Conservation (phyloP, 2,888 invertebrate genomes). For the Euplexia lucipara region DNA sequence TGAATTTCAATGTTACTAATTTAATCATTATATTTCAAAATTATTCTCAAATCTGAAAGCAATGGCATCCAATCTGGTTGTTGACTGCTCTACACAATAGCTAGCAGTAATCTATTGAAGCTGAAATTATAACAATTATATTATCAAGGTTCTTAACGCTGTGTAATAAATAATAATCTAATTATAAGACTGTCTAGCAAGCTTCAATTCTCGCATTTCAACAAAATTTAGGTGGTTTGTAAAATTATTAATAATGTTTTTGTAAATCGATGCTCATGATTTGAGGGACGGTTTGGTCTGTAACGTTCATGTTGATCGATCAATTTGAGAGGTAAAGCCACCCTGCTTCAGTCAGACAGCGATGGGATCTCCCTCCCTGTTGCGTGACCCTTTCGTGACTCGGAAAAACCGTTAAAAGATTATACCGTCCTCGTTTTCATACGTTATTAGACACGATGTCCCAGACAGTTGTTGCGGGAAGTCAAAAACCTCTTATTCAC, state of each 20-base stretch:
- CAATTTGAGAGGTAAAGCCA: slow-evolving; percentile 15
- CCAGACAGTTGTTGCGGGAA: too few relatives aligned
- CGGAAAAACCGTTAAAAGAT: slow-evolving; percentile 6
- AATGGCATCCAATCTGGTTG: slow-evolving; percentile 4
- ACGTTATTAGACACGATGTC: neutral
- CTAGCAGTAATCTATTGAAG: neutral
- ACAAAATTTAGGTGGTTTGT: neutral
- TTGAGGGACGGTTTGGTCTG: neutral
- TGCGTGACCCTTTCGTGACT: slow-evolving; percentile 11
- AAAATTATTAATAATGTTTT: neutral
- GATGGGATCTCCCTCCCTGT: slow-evolving; percentile 2
- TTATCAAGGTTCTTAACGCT: neutral
- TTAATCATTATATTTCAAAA: slow-evolving; percentile 15
- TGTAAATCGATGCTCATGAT: neutral
- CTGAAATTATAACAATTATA: neutral
- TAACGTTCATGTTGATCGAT: slow-evolving; percentile 1
- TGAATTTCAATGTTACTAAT: slow-evolving; percentile 33
- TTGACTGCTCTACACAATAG: neutral
- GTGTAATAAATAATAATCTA: neutral
- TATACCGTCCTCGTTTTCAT: neutral
- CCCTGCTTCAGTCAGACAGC: neutral
- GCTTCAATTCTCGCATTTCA: neutral
- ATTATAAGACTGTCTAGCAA: neutral
- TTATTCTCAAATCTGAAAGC: slow-evolving; percentile 20
- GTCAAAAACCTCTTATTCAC: neutral